Evolutionary conservation across 2,888 invertebrate genomes (phyloP).

Genomic region (Sinohyriopsis cumingii): DNA sequence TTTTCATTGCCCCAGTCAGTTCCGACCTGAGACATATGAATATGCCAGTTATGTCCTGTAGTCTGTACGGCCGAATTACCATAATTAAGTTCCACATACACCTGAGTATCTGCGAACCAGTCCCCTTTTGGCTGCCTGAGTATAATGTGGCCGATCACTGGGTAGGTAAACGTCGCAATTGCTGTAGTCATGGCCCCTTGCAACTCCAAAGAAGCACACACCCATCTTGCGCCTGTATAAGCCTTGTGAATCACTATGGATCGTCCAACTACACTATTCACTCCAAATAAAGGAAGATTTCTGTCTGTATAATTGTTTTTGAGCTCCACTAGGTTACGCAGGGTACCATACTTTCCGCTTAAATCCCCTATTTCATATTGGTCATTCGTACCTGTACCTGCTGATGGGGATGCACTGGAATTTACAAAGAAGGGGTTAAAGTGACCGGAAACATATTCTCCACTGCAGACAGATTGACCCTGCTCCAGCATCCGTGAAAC

Average conservation of each 20-base stretch:
- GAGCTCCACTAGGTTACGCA: slow-evolving; percentile 78
- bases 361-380: slow-evolving; percentile 92
- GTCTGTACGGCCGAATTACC: slow-evolving; percentile 82
- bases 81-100: slow-evolving; percentile 89
- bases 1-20: slow-evolving; percentile 78
- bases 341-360: slow-evolving; percentile 87
- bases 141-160: slow-evolving; percentile 87
- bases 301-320: slow-evolving; percentile 80
- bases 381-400: slow-evolving; percentile 84
- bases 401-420: slow-evolving; percentile 71
- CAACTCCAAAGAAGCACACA: slow-evolving; percentile 72
- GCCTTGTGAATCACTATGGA: slow-evolving; percentile 82
- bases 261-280: slow-evolving; percentile 84
- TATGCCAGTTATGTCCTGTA: slow-evolving; percentile 81
- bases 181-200: slow-evolving; percentile 78
- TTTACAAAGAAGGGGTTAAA: slow-evolving; percentile 81
- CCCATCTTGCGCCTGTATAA: slow-evolving; percentile 61
- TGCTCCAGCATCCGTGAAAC: slow-evolving; percentile 59
- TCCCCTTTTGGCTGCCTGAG: slow-evolving; percentile 86
- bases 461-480: slow-evolving; percentile 71
- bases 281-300: slow-evolving; percentile 87
- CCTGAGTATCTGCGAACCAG: slow-evolving; percentile 88
- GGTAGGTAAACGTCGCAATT: slow-evolving; percentile 87
- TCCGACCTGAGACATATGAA: slow-evolving; percentile 84
- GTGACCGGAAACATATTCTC: slow-evolving; percentile 78